Conservation (phyloP, 1,140 invertebrate genomes). For the Halictus rubicundus region DNA sequence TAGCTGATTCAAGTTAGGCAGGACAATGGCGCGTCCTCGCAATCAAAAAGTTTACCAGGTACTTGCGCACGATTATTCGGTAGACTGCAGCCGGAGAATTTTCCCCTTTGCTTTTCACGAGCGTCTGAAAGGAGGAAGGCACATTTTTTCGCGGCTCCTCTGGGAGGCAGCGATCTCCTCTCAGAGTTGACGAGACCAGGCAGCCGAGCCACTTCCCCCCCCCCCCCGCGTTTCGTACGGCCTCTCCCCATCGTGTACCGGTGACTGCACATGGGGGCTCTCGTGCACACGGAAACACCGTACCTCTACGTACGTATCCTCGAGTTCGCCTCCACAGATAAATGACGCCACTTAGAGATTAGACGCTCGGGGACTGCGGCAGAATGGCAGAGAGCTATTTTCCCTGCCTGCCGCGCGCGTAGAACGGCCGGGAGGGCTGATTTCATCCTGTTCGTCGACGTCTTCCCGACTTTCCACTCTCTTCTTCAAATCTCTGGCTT, state of each 20-base stretch:
- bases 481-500: neutral
- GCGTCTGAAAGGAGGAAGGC: slow-evolving; percentile 32
- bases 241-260: slow-evolving; percentile 8
- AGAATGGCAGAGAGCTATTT: slow-evolving; percentile 59
- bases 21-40: neutral
- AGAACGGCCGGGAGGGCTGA: slow-evolving; percentile 47
- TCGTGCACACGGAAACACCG: slow-evolving; percentile 7
- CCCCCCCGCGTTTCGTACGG: slow-evolving; percentile 45
- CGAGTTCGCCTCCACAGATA: slow-evolving; percentile 63
- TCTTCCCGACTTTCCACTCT: slow-evolving; percentile 2
- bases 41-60: slow-evolving; percentile 9
- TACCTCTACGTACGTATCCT: slow-evolving; percentile 17
- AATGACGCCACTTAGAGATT: slow-evolving; percentile 72
- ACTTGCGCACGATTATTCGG: slow-evolving; percentile 13
- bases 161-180: slow-evolving; percentile 62
- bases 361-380: slow-evolving; percentile 57
- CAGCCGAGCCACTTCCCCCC: slow-evolving; percentile 50
- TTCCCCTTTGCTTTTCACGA: slow-evolving; percentile 25
- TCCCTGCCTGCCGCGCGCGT: slow-evolving; percentile 46
- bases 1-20: too few relatives aligned
- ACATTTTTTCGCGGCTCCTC: slow-evolving; percentile 60
- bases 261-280: slow-evolving; percentile 4
- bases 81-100: slow-evolving; percentile 9
- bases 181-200: slow-evolving; percentile 62
- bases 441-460: slow-evolving; percentile 41